Conservation (phyloP, 2,113 vertebrate species). For the Agapornis roseicollis region DNA sequence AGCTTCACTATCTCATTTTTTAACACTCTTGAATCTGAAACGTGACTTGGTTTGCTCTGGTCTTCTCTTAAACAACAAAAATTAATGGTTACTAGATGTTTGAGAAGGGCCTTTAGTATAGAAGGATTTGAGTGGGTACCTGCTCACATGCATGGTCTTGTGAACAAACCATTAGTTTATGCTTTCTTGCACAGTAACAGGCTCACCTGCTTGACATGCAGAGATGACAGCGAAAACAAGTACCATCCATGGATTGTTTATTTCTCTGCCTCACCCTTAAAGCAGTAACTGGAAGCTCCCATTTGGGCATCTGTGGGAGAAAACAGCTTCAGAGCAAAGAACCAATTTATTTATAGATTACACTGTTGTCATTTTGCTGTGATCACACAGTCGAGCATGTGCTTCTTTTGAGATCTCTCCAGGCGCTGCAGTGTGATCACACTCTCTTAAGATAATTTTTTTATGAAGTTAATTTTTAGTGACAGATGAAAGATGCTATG, state of each 20-base stretch:
- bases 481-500: constrained; percentile 41
- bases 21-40: neutral
- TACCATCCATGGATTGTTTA: neutral
- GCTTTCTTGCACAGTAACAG: neutral
- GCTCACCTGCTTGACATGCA: neutral
- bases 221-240: neutral
- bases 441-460: constrained; percentile 36
- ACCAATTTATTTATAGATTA: constrained; percentile 48
- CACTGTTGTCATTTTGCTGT: constrained; percentile 26
- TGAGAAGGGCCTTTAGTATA: neutral
- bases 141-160: neutral
- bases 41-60: neutral
- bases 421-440: constrained; percentile 19
- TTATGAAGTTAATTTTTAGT: constrained; percentile 53
- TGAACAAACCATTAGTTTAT: neutral
- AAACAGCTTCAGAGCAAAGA: constrained; percentile 9
- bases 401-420: constrained; percentile 56
- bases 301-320: constrained; percentile 4
- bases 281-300: constrained; percentile 1
- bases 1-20: neutral
- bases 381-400: constrained; percentile 14
- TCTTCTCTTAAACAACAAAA: neutral
- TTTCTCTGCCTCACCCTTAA: neutral
- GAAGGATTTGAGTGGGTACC: neutral
- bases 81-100: neutral